Conservation (phyloP, 1,140 invertebrate species). For the Periplaneta americana region DNA sequence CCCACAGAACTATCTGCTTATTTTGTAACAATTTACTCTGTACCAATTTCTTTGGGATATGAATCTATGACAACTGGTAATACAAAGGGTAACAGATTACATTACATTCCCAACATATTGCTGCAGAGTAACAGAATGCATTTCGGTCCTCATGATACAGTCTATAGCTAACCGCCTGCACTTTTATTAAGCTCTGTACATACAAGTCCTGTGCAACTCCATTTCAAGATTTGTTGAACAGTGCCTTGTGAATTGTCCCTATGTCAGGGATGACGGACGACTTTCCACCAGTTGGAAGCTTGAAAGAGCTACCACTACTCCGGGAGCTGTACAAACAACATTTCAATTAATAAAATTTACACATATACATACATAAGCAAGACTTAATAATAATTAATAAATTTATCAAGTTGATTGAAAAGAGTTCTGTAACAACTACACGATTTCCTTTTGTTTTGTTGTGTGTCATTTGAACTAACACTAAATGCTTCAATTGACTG, state of each 20-base stretch:
- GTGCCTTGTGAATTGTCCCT: constrained; percentile 25
- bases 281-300: constrained; percentile 21
- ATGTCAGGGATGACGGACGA: constrained; percentile 23
- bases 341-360: background rate
- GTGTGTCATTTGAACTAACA: no score
- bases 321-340: background rate
- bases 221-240: constrained; percentile 23
- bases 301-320: constrained; percentile 7
- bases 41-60: background rate
- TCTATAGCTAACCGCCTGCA: background rate
- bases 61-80: background rate
- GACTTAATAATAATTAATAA: no score
- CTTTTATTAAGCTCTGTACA: background rate
- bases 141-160: background rate
- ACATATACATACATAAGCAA: no score
- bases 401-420: no score
- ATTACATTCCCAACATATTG: background rate
- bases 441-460: no score
- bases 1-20: no score
- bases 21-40: background rate
- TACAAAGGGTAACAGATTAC: no score
- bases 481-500: no score
- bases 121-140: background rate
- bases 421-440: no score
- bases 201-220: background rate